These are phyloP conservation scores for Athripsodes cinereus DNA, from an alignment of 2,888 invertebrate species.

Conservation along the genomic window DNA sequence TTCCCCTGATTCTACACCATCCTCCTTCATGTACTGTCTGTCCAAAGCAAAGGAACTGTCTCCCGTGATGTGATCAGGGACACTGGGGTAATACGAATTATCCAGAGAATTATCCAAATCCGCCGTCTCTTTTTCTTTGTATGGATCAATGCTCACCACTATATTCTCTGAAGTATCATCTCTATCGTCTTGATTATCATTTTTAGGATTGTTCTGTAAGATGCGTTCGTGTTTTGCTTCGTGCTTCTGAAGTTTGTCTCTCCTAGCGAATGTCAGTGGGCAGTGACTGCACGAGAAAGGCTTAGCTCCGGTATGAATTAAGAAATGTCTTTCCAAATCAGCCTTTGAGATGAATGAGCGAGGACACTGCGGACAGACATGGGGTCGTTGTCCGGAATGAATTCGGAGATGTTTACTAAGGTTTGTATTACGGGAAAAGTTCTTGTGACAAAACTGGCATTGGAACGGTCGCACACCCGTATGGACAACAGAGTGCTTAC, in stretches of 20 bases:
- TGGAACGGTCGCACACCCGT: conserved; percentile 70
- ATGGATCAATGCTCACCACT: conserved; percentile 58
- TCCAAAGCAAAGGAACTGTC: conserved; percentile 42
- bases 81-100: conserved; percentile 40
- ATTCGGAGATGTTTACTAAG: conserved; percentile 68
- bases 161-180: conserved; percentile 39
- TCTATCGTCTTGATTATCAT: conserved; percentile 36
- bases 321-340: conserved; percentile 60
- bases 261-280: conserved; percentile 58
- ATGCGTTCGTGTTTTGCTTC: conserved; percentile 51
- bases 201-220: conserved; percentile 28
- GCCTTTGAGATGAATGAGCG: conserved; percentile 65
- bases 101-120: conserved; percentile 31
- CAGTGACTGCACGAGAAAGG: conserved; percentile 62
- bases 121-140: conserved; percentile 36
- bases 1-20: conserved; percentile 19
- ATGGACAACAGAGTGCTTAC: conserved; percentile 71
- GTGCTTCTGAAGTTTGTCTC: conserved; percentile 63
- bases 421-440: conserved; percentile 72
- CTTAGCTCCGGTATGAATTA: conserved; percentile 61
- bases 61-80: conserved; percentile 49
- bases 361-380: conserved; percentile 66
- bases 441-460: conserved; percentile 66
- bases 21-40: conserved; percentile 35
- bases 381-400: conserved; percentile 65